Conservation (phyloP, 2,888 invertebrate genomes). For the Criorhina ranunculi region DNA sequence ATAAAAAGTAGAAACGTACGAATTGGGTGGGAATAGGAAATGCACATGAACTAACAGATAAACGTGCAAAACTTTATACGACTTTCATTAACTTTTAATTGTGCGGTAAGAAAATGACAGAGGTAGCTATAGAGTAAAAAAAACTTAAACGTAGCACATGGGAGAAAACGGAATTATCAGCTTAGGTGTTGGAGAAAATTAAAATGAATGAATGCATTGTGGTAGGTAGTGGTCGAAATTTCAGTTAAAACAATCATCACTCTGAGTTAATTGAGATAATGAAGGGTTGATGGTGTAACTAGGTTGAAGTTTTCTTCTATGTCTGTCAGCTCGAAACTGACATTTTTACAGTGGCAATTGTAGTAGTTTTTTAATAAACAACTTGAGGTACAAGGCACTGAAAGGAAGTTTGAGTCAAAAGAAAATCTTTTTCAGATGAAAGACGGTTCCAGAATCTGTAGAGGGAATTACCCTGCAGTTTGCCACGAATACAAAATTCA, state of each 20-base stretch:
- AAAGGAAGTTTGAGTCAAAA: too few relatives aligned
- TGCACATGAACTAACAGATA: conserved; percentile 64
- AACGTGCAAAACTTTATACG: conserved; percentile 62
- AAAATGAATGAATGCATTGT: conserved; percentile 32
- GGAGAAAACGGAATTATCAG: conserved; percentile 46
- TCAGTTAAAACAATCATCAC: conserved; percentile 43
- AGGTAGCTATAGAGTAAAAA: neutral
- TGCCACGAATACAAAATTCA: too few relatives aligned
- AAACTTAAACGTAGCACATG: conserved; percentile 32
- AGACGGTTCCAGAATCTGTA: too few relatives aligned
- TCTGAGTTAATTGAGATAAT: conserved; percentile 31
- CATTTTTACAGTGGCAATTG: too few relatives aligned
- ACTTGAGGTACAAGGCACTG: too few relatives aligned
- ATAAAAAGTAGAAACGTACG: conserved; percentile 14
- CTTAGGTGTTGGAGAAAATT: conserved; percentile 61
- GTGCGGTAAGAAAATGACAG: conserved; percentile 63
- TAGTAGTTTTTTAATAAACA: too few relatives aligned
- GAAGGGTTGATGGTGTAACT: neutral
- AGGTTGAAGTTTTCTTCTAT: neutral
- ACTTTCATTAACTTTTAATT: conserved; percentile 78
- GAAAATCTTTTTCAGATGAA: too few relatives aligned
- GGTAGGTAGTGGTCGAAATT: neutral
- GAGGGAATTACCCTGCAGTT: too few relatives aligned
- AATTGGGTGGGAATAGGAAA: conserved; percentile 4
- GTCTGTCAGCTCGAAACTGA: too few relatives aligned